Evolutionary conservation across 2,888 invertebrate species (phyloP), one percentile per base, ranked within the genome.

Genomic region (Argyra leucocephala): DNA sequence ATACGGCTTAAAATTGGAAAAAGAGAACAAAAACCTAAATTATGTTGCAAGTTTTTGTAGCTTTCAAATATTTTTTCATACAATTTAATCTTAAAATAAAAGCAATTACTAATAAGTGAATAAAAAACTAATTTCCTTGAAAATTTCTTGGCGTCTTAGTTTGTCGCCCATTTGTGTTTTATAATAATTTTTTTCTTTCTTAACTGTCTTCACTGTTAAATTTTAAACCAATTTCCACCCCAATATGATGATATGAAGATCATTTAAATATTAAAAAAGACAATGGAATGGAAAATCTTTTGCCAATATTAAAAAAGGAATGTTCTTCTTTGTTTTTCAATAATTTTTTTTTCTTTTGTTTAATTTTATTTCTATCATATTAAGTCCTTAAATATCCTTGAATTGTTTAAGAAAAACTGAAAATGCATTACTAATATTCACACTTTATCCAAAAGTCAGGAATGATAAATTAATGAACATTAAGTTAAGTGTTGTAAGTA

Each of bases 121-220:
- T 48, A 18, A 15, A 18, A 48, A 48, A 18, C 48, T 48, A 48
- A 48, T 48, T 48, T 48, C 18, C 48, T 48, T 48, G 48, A 48
- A 48, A 48, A 48, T 48, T 48, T 48, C 18, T 48, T 48, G 48
- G 48, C 48, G 48, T 48, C 48, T 48, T 48, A 18, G 9, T 12
- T 48, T 48, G 48, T 48, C 48, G 48, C 48, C 48, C 48, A 48
- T 48, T 48, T n/a, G n/a, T n/a, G n/a, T n/a, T n/a, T n/a, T n/a
- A n/a, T n/a, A n/a, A n/a, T n/a, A n/a, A n/a, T n/a, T 48, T 48
- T 48, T 48, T 48, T 37, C 15, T 12, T 7, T 18, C n/a, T 48
- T 5, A 48, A 48, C 5, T 18, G 12, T 37, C 15, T 37, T 31
- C 31, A 7, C 31, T 7, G 10, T 31, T 31, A 5, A 31, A 31